Evolutionary conservation across 2,113 vertebrate genomes (phyloP), one percentile per base, ranked within the genome.

Genomic region (Cyprinodon tularosa): DNA sequence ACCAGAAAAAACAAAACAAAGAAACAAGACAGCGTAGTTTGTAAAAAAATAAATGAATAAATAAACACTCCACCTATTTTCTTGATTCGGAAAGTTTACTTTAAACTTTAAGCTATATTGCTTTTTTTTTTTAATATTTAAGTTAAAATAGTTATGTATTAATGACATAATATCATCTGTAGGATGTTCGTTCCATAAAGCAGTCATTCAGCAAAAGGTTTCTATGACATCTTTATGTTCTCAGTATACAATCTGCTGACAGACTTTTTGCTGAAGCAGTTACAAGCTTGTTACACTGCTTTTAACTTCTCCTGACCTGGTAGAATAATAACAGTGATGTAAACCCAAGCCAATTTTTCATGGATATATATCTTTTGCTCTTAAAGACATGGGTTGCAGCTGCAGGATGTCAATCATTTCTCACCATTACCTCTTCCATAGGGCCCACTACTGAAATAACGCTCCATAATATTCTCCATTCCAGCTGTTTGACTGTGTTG

Each of bases 271-370:
- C 77, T 68, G 65, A 53, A 78, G 67, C 76, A 37, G 36, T 76
- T 81, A 80, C 62, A 87, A 44, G 86, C 78, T 78, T 72, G 66
- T 82, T 72, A 70, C 64, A 73, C 75, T 57, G 39, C 68, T 74
- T 82, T 65, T 70, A 79, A 82, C 65, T 77, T 81, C 76, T 69
- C 29, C 66, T 77, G 64, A 20, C 63, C 8, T 20, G 61, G 47
- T 77, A 64, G 86, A 90, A 93, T 89, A 91, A 91, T 89, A 81
- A 90, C 88, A 80, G 70, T 77, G 82, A 86, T 88, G 80, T 76
- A 83, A 90, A 91, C 88, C 71, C 83, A 76, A 89, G 71, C 44
- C 74, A 72, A 78, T 90, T 85, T 80, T 76, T 82, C 64, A 82
- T 83, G 47, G 81, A 76, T 72, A 73, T 47, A 75, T 80, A 77